Conservation (phyloP, 2,797 vertebrate genomes). For the Anguilla obscura region DNA sequence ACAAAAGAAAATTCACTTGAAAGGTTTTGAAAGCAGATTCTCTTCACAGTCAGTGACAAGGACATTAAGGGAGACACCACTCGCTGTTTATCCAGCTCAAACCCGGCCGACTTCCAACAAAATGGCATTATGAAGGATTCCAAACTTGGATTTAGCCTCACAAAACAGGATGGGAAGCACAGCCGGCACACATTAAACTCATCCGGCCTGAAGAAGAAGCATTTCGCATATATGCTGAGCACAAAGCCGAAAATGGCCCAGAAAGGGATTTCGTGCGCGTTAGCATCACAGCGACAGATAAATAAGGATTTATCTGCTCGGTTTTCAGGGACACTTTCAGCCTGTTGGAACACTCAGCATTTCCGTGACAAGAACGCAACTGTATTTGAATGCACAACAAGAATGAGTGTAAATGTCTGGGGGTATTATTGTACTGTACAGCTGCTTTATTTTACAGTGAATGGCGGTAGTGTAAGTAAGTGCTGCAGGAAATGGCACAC, state of each 20-base stretch:
- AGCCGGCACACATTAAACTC: not conserved
- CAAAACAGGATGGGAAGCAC: not conserved
- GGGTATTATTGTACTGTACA: not conserved
- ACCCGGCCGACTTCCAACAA: not conserved
- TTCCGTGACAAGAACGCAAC: not conserved
- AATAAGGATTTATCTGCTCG: not conserved
- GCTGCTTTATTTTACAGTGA: not conserved
- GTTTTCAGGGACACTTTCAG: not conserved
- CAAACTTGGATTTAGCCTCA: constrained; percentile 14
- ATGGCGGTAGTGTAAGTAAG: not conserved
- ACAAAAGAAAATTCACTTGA: not conserved
- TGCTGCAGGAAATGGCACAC: not conserved
- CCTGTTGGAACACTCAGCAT: not conserved
- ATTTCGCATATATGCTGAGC: not conserved
- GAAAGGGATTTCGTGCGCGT: not conserved
- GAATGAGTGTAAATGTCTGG: not conserved
- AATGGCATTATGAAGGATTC: not conserved
- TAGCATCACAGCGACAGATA: not conserved
- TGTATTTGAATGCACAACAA: not conserved
- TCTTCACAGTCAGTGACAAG: not conserved
- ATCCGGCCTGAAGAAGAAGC: not conserved
- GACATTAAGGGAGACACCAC: constrained; percentile 1
- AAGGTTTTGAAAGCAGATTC: not conserved
- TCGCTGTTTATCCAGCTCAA: not conserved
- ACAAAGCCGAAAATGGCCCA: not conserved